phyloP scores from a whole-genome alignment of 2,113 vertebrate genomes.

The Cynopterus brachyotis region DNA sequence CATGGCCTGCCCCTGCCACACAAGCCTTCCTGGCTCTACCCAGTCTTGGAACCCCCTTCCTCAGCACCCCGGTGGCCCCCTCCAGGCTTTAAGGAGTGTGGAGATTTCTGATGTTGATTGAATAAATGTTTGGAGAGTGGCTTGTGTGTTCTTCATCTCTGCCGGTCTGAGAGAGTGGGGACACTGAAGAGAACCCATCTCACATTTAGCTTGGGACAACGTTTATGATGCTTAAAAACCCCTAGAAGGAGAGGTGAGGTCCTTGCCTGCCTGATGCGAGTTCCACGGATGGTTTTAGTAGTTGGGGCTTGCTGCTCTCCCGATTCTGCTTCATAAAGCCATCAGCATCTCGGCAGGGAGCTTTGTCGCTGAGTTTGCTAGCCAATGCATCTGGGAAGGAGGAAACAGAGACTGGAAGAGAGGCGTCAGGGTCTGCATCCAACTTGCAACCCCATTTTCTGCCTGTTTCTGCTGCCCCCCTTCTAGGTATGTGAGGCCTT shows the following conservation, averaged over 20 bases:
- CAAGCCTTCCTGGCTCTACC: not conserved
- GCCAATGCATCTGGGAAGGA: not conserved
- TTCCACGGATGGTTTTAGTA: not conserved
- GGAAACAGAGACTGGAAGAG: not conserved
- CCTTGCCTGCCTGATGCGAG: not conserved
- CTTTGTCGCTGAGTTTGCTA: not conserved
- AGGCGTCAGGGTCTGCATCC: not conserved
- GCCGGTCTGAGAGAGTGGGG: not conserved
- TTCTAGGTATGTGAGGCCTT: not conserved
- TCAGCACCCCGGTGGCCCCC: not conserved
- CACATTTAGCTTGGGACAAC: not conserved
- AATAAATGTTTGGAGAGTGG: conserved; percentile 25
- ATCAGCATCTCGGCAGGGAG: not conserved
- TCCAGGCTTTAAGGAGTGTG: not conserved
- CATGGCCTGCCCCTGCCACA: not conserved
- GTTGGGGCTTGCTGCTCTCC: not conserved
- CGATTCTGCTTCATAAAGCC: not conserved
- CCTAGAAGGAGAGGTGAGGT: not conserved
- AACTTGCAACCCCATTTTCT: not conserved
- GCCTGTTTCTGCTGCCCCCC: not conserved
- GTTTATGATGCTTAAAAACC: not conserved
- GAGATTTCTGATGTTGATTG: not conserved
- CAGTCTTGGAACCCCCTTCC: not conserved
- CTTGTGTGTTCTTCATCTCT: not conserved
- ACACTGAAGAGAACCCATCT: not conserved